Evolutionary conservation across 2,888 invertebrate species (phyloP).

Genomic region (Nysson spinosus): DNA sequence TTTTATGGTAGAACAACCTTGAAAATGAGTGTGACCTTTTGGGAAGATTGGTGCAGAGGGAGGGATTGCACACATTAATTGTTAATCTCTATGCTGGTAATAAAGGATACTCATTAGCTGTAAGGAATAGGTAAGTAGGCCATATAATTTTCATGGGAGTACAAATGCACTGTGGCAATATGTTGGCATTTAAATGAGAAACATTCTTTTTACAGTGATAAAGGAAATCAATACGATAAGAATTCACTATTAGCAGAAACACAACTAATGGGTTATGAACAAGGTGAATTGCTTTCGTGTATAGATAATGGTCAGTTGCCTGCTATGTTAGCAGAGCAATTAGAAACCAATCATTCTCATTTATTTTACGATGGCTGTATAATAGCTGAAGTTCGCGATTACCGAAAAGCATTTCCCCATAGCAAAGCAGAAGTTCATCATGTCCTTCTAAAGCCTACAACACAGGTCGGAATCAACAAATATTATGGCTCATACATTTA

Average conservation of each 20-base stretch:
- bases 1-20: conserved; percentile 75
- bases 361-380: conserved; percentile 95
- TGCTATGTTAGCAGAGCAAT: conserved; percentile 88
- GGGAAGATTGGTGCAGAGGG: conserved; percentile 90
- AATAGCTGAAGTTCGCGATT: conserved; percentile 93
- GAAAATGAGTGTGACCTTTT: conserved; percentile 81
- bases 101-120: conserved; percentile 90
- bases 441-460: conserved; percentile 91
- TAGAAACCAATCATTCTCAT: conserved; percentile 90
- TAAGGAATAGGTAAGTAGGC: conserved; percentile 81
- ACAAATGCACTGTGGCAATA: too few relatives aligned
- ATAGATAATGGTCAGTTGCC: conserved; percentile 95
- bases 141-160: conserved; percentile 45
- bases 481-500: too few relatives aligned
- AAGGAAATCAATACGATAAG: conserved; percentile 79
- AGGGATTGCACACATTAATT: conserved; percentile 92
- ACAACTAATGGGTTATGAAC: conserved; percentile 91
- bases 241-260: conserved; percentile 84
- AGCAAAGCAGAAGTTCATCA: conserved; percentile 90
- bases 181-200: background rate
- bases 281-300: conserved; percentile 91
- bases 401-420: conserved; percentile 88
- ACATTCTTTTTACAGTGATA: conserved; percentile 65
- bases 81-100: conserved; percentile 94
- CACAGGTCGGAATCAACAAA: conserved; percentile 82